Evolutionary conservation across 2,113 vertebrate genomes (phyloP).

Genomic region (Percina caprodes): DNA sequence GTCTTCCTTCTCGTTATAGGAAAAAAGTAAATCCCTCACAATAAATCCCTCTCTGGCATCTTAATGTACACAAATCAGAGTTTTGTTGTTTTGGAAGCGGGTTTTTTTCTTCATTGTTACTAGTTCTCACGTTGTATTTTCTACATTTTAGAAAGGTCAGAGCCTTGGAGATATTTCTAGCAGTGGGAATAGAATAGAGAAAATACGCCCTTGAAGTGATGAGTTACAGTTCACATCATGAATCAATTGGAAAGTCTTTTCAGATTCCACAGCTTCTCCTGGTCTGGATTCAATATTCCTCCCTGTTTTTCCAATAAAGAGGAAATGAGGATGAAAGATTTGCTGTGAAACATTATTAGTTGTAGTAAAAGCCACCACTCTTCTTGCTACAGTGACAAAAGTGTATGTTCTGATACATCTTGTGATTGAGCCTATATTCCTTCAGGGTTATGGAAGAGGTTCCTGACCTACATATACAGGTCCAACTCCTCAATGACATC

Average conservation of each 20-base stretch:
- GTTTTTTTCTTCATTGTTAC: not conserved
- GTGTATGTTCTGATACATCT: conserved; percentile 17
- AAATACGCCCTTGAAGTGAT: conserved; percentile 62
- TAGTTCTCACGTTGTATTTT: conserved; percentile 17
- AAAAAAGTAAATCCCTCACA: not conserved
- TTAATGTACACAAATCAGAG: not conserved
- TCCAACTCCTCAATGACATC: not conserved
- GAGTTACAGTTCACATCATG: conserved; percentile 61
- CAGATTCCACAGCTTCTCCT: conserved; percentile 29
- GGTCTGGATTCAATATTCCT: conserved; percentile 63
- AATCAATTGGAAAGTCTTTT: conserved; percentile 65
- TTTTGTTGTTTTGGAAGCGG: conserved; percentile 10
- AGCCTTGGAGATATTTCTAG: conserved; percentile 38
- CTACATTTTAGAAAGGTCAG: conserved; percentile 25
- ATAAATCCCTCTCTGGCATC: conserved; percentile 19
- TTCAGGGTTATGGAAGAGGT: not conserved
- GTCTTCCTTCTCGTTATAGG: not conserved
- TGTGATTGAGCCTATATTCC: not conserved
- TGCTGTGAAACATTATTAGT: conserved; percentile 61
- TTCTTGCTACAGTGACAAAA: conserved; percentile 38
- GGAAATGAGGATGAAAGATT: conserved; percentile 50
- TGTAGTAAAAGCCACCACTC: conserved; percentile 38
- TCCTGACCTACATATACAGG: not conserved
- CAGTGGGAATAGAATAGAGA: conserved; percentile 57
- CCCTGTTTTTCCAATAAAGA: conserved; percentile 61